Evolutionary conservation across 2,113 vertebrate genomes (phyloP), one percentile per base, ranked within the genome.

Genomic region (Lepisosteus oculatus): DNA sequence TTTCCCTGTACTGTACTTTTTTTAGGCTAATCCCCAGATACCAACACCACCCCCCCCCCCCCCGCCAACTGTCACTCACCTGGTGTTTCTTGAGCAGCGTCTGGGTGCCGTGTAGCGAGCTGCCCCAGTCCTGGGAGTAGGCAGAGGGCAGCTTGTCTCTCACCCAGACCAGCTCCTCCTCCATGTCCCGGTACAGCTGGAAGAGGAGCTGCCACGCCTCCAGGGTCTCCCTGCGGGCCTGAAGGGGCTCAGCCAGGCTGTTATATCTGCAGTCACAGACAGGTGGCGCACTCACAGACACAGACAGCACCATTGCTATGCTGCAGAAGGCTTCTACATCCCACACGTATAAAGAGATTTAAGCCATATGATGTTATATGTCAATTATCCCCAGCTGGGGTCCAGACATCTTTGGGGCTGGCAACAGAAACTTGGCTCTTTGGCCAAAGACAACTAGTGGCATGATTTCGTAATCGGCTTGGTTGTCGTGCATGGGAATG

Each of bases 81-180:
- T 95, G 94, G 72, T 95, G 94, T 71, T 93, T 93, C 76, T 92
- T 90, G 51, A 94, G 87, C 67, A 95, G 89, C 56, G 87, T 87
- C 82, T 85, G 88, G 71, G 86, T 80, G 0, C 81, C 55, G 55
- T 83, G 85, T 44, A 90, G 82, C 3, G 93, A 93, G 65, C 88
- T 83, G 0, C 94, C 92, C 5, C 62, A 84, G 66, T 97, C 95
- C 69, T 65, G 87, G 54, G 87, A 76, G 0, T 82, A 75, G 67
- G 87, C 82, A 61, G 81, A 43, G 5, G 90, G 80, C 69, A 93
- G 86, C 63, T 90, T 93, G 73, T 95, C 91, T 14, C 55, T 88
- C 71, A 95, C 83, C 96, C 96, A 96, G 47, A 79, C 74, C 76
- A 89, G 72, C 79, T 95, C 95, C 70, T 95, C 94, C 3, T 94